These are phyloP conservation scores for Dysmachus trigonus DNA, from an alignment of 2,888 invertebrate genomes.

Conservation along the genomic window DNA sequence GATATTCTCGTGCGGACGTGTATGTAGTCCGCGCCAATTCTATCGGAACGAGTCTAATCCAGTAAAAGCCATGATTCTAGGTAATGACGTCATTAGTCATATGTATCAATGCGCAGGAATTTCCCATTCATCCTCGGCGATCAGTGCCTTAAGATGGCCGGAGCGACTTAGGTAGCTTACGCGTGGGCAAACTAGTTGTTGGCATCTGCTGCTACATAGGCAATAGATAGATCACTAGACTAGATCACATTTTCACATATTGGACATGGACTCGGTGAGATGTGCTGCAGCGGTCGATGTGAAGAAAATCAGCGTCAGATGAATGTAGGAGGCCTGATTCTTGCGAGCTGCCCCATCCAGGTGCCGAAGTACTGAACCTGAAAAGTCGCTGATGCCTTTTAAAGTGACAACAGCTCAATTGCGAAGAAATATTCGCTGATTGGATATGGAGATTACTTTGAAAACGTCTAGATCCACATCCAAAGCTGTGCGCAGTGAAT, in stretches of 20 bases:
- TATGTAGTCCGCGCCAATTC: neutral
- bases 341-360: neutral
- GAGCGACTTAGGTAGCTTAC: neutral
- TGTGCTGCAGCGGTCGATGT: neutral
- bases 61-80: neutral
- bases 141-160: neutral
- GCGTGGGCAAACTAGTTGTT: slow-evolving; percentile 17
- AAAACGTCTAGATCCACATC: neutral
- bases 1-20: neutral
- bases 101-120: slow-evolving; percentile 20
- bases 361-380: neutral
- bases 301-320: neutral
- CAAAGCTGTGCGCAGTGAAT: neutral
- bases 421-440: neutral
- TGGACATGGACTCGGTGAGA: neutral
- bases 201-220: neutral
- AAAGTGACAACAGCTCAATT: slow-evolving; percentile 3
- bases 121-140: slow-evolving; percentile 4
- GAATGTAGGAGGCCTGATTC: neutral
- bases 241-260: neutral
- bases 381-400: slow-evolving; percentile 2
- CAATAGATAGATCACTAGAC: neutral
- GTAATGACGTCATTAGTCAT: slow-evolving; percentile 41
- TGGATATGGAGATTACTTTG: neutral
- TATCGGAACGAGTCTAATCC: neutral